Evolutionary conservation across 2,888 invertebrate genomes (phyloP), one percentile per base, ranked within the genome.

Genomic region (Bellardia bayeri): DNA sequence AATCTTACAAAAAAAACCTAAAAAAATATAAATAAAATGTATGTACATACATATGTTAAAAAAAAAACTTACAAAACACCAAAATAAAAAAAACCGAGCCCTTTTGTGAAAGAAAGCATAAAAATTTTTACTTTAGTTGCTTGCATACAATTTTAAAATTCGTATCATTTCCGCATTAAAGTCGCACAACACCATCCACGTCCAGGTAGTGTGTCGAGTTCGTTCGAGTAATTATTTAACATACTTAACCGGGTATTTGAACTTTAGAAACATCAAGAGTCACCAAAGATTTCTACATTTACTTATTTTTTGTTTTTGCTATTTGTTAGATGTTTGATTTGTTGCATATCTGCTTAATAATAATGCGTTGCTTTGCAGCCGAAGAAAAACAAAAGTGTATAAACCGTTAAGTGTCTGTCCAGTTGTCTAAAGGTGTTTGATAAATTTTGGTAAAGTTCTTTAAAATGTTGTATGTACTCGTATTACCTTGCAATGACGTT

Each of bases 241-340:
- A 85, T 75, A 68, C 68, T 80, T 45, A 74, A 75, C 68, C 64
- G 80, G 80, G 80, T 85, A 82, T 86, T 82, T 86, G 82, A 82
- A 82, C 86, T 85, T 85, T 81, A 71, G 11, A 81, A 81, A 81
- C 85, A 58, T 49, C 37, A 76, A 23, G 54, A 85, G 68, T 75
- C 85, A 81, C 33, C 64, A 69, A 85, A 85, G 63, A 75, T 81
- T 85, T 85, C 79, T 16, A 80, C 74, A 85, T 82, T 64, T 63
- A 40, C 33, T 68, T 9, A 13, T 63, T 63, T 45, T 37, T 54
- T 63, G 23, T 16, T 74, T 68, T 37, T 23, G 51, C 13, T n/a
- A 16, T 61, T 51, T 13, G 45, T 51, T 37, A 72, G 51, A 64
- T 72, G 72, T 66, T 58, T 33, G 56, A 56, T 82, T 54, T 42